Evolutionary conservation across 2,888 invertebrate genomes (phyloP).

Genomic region (Cloeon dipterum): DNA sequence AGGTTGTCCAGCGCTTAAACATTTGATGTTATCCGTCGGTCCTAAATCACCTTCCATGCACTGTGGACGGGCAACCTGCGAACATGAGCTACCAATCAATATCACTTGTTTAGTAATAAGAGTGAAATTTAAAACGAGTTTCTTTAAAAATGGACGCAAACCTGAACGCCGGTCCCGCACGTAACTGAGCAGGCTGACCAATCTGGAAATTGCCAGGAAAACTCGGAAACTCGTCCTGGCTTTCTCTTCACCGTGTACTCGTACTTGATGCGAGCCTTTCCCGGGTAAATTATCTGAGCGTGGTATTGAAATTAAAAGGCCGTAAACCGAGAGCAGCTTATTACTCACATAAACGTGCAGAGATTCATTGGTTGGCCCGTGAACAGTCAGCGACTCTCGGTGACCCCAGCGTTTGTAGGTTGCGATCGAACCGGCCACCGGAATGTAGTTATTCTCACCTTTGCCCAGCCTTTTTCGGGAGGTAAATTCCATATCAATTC

Average conservation of each 20-base stretch:
- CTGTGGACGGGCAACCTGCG: conserved; percentile 17
- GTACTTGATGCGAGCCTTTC: conserved; percentile 23
- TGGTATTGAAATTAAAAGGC: too few relatives aligned
- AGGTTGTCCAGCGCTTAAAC: conserved; percentile 27
- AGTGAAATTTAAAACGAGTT: too few relatives aligned
- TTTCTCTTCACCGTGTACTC: conserved; percentile 25
- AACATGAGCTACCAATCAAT: not conserved
- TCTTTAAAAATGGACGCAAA: too few relatives aligned
- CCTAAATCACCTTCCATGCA: conserved; percentile 25
- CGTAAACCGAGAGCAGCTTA: too few relatives aligned
- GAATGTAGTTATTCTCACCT: too few relatives aligned
- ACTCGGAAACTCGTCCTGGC: conserved; percentile 19
- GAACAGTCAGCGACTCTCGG: conserved; percentile 56
- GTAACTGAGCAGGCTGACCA: conserved; percentile 25
- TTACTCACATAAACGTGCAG: conserved; percentile 57
- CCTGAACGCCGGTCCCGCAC: conserved; percentile 21
- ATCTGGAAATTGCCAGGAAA: conserved; percentile 20
- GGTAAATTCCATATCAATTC: too few relatives aligned
- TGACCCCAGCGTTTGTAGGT: conserved; percentile 57
- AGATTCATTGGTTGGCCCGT: conserved; percentile 59
- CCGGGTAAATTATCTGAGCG: conserved; percentile 44
- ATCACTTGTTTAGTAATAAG: not conserved
- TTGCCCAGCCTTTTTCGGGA: too few relatives aligned
- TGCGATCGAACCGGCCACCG: conserved; percentile 53
- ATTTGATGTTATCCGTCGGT: conserved; percentile 31